Evolutionary conservation across 2,888 invertebrate genomes (phyloP).

Genomic region (Dasysyrphus albostriatus): DNA sequence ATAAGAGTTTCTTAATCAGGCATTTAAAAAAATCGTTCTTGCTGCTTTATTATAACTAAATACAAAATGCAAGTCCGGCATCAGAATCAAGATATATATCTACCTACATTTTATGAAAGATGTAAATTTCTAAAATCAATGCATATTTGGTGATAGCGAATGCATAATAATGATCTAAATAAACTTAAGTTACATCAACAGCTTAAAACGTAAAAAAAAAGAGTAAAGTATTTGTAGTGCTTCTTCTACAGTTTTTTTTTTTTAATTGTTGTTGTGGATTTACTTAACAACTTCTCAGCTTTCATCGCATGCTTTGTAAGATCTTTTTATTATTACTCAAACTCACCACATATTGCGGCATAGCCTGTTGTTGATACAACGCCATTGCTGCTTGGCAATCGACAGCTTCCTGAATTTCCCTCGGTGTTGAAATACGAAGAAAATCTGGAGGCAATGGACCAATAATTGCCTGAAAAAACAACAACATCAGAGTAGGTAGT

Average conservation of each 20-base stretch:
- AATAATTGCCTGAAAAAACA: conserved; percentile 77
- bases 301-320: conserved; percentile 6
- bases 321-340: not conserved
- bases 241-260: not conserved
- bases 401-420: conserved; percentile 79
- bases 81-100: too few species aligned
- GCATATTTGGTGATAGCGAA: not conserved
- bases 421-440: conserved; percentile 78
- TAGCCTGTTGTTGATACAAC: conserved; percentile 79
- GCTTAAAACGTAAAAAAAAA: not conserved
- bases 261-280: not conserved
- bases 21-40: too few species aligned
- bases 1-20: too few species aligned
- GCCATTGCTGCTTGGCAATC: conserved; percentile 80
- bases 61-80: too few species aligned
- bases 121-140: not conserved
- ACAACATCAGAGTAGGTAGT: not conserved
- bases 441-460: conserved; percentile 80
- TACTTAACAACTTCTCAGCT: not conserved
- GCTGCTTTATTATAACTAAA: too few species aligned
- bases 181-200: not conserved
- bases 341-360: conserved; percentile 78
- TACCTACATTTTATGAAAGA: too few species aligned
- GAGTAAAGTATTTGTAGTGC: not conserved
- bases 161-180: not conserved